Conservation (phyloP, 2,888 invertebrate species). For the Rhagonycha lutea region DNA sequence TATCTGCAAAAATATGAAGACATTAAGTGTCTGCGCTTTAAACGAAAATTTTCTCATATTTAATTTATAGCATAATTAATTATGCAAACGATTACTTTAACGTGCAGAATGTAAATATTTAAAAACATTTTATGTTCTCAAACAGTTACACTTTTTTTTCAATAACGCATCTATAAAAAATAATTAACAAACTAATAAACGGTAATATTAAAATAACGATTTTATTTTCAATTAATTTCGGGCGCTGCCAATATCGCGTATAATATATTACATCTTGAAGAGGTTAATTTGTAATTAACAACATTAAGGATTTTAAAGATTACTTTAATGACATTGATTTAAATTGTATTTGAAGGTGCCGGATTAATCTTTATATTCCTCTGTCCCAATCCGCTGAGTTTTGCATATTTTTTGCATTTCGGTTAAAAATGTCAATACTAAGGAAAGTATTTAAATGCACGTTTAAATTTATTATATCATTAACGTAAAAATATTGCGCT, state of each 20-base stretch:
- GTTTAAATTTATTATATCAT: background rate
- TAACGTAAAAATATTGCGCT: background rate
- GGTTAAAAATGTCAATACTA: background rate
- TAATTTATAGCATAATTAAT: background rate
- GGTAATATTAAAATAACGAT: background rate
- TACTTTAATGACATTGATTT: background rate
- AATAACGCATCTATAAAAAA: background rate
- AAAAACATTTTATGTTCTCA: background rate
- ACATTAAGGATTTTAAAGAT: background rate
- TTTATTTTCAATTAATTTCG: background rate
- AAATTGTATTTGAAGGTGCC: background rate
- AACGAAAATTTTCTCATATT: background rate
- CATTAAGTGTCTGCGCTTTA: background rate
- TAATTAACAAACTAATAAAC: background rate
- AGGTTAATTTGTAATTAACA: background rate
- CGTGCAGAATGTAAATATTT: background rate
- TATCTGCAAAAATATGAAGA: background rate
- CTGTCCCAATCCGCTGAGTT: background rate
- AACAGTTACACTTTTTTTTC: background rate
- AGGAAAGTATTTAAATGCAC: too few relatives aligned
- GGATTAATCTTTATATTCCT: background rate
- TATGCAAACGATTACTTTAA: background rate
- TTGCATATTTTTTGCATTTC: background rate
- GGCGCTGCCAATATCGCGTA: background rate
- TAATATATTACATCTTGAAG: background rate